Conservation (phyloP, 2,797 vertebrate species). For the Balearica regulorum region DNA sequence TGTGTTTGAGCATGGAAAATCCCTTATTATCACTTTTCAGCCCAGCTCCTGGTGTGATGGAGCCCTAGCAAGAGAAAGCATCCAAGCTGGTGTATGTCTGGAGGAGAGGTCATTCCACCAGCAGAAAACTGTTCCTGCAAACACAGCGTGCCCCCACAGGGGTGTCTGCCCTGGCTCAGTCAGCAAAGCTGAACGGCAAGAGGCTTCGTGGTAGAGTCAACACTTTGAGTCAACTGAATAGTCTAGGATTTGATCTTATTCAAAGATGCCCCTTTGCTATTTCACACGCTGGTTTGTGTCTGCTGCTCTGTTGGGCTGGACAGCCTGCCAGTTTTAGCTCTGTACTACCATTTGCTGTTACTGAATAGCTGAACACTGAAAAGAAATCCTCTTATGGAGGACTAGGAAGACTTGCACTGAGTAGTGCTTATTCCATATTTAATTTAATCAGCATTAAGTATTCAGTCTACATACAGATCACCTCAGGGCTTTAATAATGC, state of each 20-base stretch:
- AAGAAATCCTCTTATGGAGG: not conserved
- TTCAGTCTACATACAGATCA: not conserved
- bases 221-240: not conserved
- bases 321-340: not conserved
- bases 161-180: not conserved
- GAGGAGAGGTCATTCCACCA: not conserved
- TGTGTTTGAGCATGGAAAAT: not conserved
- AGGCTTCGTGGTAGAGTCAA: not conserved
- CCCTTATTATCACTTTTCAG: not conserved
- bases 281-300: not conserved
- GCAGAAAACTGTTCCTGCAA: not conserved
- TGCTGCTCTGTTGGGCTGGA: not conserved
- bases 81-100: not conserved
- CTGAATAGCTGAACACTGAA: not conserved
- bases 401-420: not conserved
- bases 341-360: not conserved
- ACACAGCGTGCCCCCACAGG: accelerated
- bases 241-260: not conserved
- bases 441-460: not conserved
- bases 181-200: not conserved
- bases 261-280: not conserved
- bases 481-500: not conserved
- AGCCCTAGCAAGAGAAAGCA: not conserved
- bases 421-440: not conserved
- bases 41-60: not conserved